Conservation (phyloP, 1,140 invertebrate species). For the Leucophenga varia region DNA sequence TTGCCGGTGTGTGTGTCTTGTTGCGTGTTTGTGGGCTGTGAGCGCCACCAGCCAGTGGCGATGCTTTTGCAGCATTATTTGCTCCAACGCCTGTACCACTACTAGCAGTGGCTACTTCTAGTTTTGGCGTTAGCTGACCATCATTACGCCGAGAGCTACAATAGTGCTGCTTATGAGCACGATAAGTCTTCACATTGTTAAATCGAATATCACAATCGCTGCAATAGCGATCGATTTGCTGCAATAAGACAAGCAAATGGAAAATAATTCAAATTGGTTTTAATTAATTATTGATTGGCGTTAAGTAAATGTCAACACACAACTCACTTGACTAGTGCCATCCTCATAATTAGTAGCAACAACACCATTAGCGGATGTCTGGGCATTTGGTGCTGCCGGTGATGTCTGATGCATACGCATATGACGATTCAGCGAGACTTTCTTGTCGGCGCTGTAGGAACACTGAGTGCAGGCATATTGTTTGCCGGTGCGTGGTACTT, state of each 20-base stretch:
- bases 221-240: conserved; percentile 77
- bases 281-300: background rate
- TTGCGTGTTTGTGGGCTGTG: conserved; percentile 58
- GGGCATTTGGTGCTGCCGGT: conserved; percentile 55
- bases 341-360: conserved; percentile 28
- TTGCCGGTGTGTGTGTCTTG: conserved; percentile 61
- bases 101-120: conserved; percentile 17
- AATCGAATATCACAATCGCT: conserved; percentile 93
- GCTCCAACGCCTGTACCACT: background rate
- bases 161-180: conserved; percentile 94
- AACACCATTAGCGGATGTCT: conserved; percentile 45
- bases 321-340: conserved; percentile 56
- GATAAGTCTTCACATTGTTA: conserved; percentile 86
- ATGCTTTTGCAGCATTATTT: conserved; percentile 23
- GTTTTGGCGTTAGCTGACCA: conserved; percentile 45
- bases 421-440: conserved; percentile 89
- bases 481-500: conserved; percentile 66
- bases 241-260: background rate
- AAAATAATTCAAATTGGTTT: background rate
- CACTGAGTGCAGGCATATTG: conserved; percentile 87
- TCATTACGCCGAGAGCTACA: conserved; percentile 80
- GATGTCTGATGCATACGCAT: conserved; percentile 89
- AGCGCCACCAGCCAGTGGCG: conserved; percentile 19
- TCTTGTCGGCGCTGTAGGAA: conserved; percentile 90
- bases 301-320: conserved; percentile 21